Evolutionary conservation across 2,797 vertebrate genomes (phyloP).

Genomic region (Brachyalestes nurse): DNA sequence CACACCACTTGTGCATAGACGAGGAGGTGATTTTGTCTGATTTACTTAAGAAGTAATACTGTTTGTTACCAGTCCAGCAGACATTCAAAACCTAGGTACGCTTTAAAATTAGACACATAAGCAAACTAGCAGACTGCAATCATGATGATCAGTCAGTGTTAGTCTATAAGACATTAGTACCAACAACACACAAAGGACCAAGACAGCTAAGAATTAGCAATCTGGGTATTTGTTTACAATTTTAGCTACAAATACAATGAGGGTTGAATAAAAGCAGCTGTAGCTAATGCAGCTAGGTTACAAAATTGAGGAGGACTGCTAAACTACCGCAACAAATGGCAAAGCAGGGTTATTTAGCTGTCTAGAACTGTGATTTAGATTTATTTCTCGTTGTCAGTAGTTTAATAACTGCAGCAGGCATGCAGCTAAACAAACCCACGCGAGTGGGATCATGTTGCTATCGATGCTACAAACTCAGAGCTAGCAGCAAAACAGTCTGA

Average conservation of each 20-base stretch:
- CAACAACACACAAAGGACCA: neutral
- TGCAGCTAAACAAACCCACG: neutral
- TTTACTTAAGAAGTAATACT: too few relatives aligned
- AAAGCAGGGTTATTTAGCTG: too few relatives aligned
- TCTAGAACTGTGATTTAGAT: neutral
- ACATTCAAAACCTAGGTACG: neutral
- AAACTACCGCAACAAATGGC: neutral
- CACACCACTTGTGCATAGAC: neutral
- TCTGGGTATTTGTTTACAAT: neutral
- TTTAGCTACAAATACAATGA: too few relatives aligned
- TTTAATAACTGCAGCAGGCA: neutral
- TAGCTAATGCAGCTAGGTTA: neutral
- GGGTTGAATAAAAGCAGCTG: neutral
- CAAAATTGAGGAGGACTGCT: neutral
- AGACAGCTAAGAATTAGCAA: neutral
- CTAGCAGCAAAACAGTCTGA: neutral
- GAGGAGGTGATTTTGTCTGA: too few relatives aligned
- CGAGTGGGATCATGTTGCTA: neutral
- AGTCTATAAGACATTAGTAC: neutral
- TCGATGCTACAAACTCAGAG: neutral
- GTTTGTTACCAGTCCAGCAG: too few relatives aligned
- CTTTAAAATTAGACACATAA: neutral
- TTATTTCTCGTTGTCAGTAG: neutral
- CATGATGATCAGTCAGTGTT: neutral
- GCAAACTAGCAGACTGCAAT: neutral